phyloP scores from a whole-genome alignment of 2,888 invertebrate genomes.

The Orgyia antiqua region DNA sequence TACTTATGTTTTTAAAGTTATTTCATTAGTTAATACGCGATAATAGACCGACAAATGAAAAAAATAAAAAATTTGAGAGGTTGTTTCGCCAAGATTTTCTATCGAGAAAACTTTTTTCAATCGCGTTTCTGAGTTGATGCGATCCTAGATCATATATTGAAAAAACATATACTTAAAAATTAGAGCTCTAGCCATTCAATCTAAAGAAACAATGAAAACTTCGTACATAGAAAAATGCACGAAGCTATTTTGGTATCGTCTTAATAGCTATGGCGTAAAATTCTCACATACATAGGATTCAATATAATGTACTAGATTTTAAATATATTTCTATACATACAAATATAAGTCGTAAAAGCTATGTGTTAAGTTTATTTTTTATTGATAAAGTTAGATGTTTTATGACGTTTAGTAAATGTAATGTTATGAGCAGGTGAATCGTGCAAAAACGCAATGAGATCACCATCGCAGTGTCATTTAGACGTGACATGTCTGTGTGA shows the following conservation, averaged over 20 bases:
- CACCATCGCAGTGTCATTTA: slow-evolving; percentile 54
- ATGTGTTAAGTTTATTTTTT: slow-evolving; percentile 4
- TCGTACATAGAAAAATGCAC: slow-evolving; percentile 5
- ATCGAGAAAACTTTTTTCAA: no score
- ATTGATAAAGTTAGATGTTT: slow-evolving; percentile 7
- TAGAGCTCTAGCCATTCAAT: no score
- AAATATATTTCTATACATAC: slow-evolving; percentile 4
- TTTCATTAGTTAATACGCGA: no score
- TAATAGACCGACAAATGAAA: no score
- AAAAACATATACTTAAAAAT: no score
- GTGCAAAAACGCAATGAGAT: slow-evolving; percentile 73
- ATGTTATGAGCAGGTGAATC: slow-evolving; percentile 40
- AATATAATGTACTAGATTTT: slow-evolving; percentile 18
- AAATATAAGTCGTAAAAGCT: not conserved
- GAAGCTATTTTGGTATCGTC: no score
- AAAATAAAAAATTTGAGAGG: no score
- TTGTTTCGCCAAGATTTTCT: no score
- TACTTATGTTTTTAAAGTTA: no score
- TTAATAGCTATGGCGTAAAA: slow-evolving; percentile 24
- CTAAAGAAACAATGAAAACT: no score
- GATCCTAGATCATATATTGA: no score
- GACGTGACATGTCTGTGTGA: slow-evolving; percentile 52
- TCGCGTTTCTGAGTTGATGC: no score
- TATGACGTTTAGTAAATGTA: slow-evolving; percentile 16
- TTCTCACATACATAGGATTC: slow-evolving; percentile 28